Evolutionary conservation across 1,140 invertebrate genomes (phyloP).

Genomic region (Aphelenchoides fujianensis): DNA sequence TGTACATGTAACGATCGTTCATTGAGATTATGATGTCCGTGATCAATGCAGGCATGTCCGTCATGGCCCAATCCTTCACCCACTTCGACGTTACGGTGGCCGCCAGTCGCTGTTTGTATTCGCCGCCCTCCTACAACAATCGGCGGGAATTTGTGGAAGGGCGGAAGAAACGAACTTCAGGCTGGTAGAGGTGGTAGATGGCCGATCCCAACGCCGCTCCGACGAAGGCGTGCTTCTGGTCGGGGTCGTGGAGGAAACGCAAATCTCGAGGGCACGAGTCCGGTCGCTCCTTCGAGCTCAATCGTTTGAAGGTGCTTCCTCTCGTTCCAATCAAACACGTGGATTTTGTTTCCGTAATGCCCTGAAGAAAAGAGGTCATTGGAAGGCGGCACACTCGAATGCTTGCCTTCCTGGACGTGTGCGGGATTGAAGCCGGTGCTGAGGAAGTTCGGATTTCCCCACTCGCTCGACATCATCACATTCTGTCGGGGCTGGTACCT

Average conservation of each 20-base stretch:
- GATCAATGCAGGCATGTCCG: conserved; percentile 75
- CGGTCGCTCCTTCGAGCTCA: conserved; percentile 75
- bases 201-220: conserved; percentile 76
- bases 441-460: conserved; percentile 82
- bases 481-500: conserved; percentile 79
- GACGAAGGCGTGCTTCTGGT: conserved; percentile 75
- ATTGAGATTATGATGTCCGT: conserved; percentile 89
- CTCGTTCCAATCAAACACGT: conserved; percentile 85
- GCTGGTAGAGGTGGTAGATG: conserved; percentile 70
- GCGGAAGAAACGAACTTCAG: conserved; percentile 55
- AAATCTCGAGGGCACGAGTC: conserved; percentile 84
- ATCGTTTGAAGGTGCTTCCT: conserved; percentile 76
- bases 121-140: conserved; percentile 54
- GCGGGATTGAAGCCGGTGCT: conserved; percentile 73
- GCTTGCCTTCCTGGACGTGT: conserved; percentile 67
- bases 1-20: conserved; percentile 87
- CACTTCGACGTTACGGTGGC: conserved; percentile 74
- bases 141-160: too few species aligned
- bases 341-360: conserved; percentile 77
- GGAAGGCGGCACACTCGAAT: not conserved
- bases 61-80: conserved; percentile 68
- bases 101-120: conserved; percentile 73
- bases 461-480: conserved; percentile 83
- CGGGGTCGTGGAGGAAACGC: conserved; percentile 90
- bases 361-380: conserved; percentile 62